Base-by-base conservation (phyloP, 2,797 vertebrate species). In the Centropyge bicolor region DNA sequence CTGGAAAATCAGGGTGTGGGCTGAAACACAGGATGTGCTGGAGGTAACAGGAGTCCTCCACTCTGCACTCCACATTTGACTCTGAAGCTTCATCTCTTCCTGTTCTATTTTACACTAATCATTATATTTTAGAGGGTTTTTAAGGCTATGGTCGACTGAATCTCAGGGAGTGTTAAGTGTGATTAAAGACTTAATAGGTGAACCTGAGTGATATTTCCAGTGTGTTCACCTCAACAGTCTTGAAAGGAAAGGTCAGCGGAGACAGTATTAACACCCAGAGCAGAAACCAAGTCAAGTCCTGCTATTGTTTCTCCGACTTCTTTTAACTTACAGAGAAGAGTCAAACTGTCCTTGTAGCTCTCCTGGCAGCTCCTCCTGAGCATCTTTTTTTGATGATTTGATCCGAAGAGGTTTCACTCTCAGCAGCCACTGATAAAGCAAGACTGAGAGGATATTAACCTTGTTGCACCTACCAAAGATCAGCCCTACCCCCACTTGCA, bases 381-480 rank as follows among this genome's bases (percentile, higher is more conserved):
- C 24, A 9, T 38, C 59, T n/a, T 22, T 13, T 48, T 19, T 48
- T 1, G 6, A 46, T 17, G 13, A 13, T 73, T 27, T 27, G 12
- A 43, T 65, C 27, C 27, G 4, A 31, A 55, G n/a, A 54, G 36
- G 17, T 43, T 71, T 59, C 7, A 35, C 38, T 54, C 48, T 51
- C 19, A 20, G 14, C 27, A 17, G 16, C 8, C 10, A 3, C n/a
- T 27, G 54, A 78, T 69, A 51, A 67, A 52, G 45, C 13, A 5
- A 14, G 6, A 74, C 40, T 52, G 70, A 82, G 76, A 67, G 68
- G 76, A 85, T 48, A 65, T 85, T 89, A 88, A 87, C 86, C 86
- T 68, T 64, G 59, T 76, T 72, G 73, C 68, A 65, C 81, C 61
- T 12, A 68, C 43, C 49, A 52, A 73, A 75, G 66, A 56, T 70